phyloP scores from a whole-genome alignment of 2,113 vertebrate species.

The Erinaceus europaeus region DNA sequence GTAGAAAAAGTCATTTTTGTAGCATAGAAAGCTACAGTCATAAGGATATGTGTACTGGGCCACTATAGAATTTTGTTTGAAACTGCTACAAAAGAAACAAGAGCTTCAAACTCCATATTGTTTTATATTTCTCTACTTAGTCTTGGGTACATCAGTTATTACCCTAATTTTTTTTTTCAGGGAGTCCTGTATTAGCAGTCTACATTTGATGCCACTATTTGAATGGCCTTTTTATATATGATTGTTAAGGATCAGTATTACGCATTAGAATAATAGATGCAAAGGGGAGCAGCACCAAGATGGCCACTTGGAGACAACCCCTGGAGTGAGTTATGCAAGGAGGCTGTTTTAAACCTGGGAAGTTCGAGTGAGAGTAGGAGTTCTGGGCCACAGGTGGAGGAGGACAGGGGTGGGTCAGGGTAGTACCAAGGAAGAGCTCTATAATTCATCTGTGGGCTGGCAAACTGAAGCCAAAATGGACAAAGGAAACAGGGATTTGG shows the following conservation, averaged over 20 bases:
- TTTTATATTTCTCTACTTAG: background rate
- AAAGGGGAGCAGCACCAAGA: no score
- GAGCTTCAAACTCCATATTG: background rate
- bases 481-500: no score
- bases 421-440: no score
- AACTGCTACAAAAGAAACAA: background rate
- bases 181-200: background rate
- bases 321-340: no score
- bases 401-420: no score
- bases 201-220: background rate
- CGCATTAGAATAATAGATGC: background rate
- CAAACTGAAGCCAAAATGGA: no score
- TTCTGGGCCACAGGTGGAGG: no score
- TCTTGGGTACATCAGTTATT: background rate
- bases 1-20: background rate
- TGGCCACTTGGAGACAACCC: no score
- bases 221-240: no score
- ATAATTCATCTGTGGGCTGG: no score
- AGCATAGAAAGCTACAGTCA: background rate
- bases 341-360: no score
- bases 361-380: no score
- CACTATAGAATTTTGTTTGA: background rate
- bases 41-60: background rate
- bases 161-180: background rate
- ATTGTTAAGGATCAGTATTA: background rate